Conservation (phyloP, 1,140 invertebrate species). For the Ips nitidus region DNA sequence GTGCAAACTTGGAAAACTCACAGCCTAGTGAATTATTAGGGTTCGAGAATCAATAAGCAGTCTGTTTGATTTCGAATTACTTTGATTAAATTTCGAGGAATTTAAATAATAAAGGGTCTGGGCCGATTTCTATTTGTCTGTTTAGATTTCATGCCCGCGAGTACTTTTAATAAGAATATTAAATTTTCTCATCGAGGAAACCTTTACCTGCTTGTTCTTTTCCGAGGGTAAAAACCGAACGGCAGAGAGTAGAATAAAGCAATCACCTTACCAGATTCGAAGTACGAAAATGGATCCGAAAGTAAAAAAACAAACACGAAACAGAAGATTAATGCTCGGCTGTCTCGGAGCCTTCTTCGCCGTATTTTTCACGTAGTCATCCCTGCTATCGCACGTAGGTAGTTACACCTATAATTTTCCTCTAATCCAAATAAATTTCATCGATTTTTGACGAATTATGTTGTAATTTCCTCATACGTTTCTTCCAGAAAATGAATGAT, state of each 20-base stretch:
- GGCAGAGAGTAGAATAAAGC: not conserved
- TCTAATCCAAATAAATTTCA: constrained; percentile 46
- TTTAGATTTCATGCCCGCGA: constrained; percentile 1
- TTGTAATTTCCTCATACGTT: constrained; percentile 49
- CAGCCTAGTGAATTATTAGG: constrained; percentile 31
- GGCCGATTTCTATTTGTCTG: constrained; percentile 10
- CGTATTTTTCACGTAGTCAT: constrained; percentile 30
- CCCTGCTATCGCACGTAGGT: constrained; percentile 6
- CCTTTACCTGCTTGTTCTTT: no score
- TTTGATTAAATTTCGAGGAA: constrained; percentile 30
- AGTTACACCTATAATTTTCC: constrained; percentile 46
- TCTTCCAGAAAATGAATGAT: constrained; percentile 49
- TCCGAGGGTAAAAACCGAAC: no score
- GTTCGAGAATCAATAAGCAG: constrained; percentile 31
- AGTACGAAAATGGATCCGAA: constrained; percentile 20
- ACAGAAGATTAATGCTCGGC: constrained; percentile 35
- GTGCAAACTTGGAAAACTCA: constrained; percentile 33
- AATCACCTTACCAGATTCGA: constrained; percentile 5
- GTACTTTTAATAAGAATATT: no score
- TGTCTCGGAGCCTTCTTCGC: constrained; percentile 17
- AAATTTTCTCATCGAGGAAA: no score
- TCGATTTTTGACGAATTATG: constrained; percentile 47
- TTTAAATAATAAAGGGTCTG: constrained; percentile 23
- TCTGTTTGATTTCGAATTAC: constrained; percentile 29
- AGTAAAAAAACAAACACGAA: constrained; percentile 29